Evolutionary conservation across 2,113 vertebrate genomes (phyloP), one percentile per base, ranked within the genome.

Genomic region (Anser brachyrhynchus): DNA sequence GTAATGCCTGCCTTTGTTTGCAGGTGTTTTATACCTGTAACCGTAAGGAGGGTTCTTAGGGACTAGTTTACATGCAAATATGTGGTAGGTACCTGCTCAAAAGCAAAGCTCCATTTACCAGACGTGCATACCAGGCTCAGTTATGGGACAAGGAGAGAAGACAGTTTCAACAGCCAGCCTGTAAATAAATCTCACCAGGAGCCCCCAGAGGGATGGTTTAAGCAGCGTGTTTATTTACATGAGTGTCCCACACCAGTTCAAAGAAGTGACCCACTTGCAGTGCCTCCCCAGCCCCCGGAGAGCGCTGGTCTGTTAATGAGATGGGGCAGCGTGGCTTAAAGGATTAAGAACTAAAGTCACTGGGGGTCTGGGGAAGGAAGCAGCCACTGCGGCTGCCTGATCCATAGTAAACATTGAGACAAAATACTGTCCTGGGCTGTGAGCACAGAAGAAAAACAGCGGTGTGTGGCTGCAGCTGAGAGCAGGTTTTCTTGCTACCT

Each of bases 251-350:
- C n/a, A 5, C 37, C 25, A 59, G 59, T 58, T 72, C 44, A 91
- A 54, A 82, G 80, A 64, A 92, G 70, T 55, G 86, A 93, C 93
- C 92, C 86, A 66, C 35, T 92, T 94, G 81, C 67, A 62, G 19
- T 33, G 74, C 58, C 7, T 37, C 31, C 73, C 70, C 66, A 29
- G 52, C 79, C 87, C 86, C 89, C 58, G 76, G 77, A 71, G 92
- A 84, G n/a, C 15, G 3, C 65, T 28, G 51, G 70, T 65, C 77
- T 87, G 54, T 44, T 94, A 87, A 96, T 80, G 71, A 90, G 88
- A 91, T 87, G 85, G 89, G 76, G 82, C 76, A 58, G 57, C 81
- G 80, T 73, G 83, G 93, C 74, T 95, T 95, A 95, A 93, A 79
- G 92, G 92, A 93, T 93, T 97, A 95, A 70, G 62, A 70, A 19